These are phyloP conservation scores for Engraulis encrasicolus DNA, from an alignment of 2,113 vertebrate species.

Conservation along the genomic window DNA sequence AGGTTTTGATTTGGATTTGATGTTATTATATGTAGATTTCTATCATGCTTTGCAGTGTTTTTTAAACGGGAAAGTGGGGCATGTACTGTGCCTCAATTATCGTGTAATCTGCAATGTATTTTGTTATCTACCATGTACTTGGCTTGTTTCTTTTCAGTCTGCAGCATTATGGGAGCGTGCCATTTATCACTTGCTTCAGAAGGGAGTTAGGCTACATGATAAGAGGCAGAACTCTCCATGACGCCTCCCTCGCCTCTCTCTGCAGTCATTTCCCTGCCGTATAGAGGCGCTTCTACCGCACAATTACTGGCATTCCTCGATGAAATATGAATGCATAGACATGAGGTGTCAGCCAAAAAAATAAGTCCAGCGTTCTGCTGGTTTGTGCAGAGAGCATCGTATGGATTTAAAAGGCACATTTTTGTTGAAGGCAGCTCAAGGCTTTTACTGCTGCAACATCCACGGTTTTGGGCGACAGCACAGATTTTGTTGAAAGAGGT, in stretches of 20 bases:
- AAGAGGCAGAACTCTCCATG: background rate
- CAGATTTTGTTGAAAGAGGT: background rate
- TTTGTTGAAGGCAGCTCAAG: background rate
- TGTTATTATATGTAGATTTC: too few species aligned
- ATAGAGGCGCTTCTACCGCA: background rate
- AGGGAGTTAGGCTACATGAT: background rate
- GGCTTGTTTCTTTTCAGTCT: too few species aligned
- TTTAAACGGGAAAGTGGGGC: background rate
- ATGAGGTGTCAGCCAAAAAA: background rate
- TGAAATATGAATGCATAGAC: background rate
- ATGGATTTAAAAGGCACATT: background rate
- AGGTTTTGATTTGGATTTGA: too few species aligned
- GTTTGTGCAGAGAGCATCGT: background rate
- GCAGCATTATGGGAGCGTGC: background rate
- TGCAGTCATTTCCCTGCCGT: background rate
- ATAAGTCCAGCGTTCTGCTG: background rate
- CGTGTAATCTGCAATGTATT: too few species aligned
- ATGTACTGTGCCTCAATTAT: too few species aligned
- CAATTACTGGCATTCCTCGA: background rate
- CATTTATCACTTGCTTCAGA: background rate
- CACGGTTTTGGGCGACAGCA: background rate
- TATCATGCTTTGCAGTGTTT: background rate
- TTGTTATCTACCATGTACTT: too few species aligned
- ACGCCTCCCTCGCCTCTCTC: background rate
- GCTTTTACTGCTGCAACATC: background rate